Conservation (phyloP, 1,140 invertebrate genomes). For the Zaprionus kolodkinae region DNA sequence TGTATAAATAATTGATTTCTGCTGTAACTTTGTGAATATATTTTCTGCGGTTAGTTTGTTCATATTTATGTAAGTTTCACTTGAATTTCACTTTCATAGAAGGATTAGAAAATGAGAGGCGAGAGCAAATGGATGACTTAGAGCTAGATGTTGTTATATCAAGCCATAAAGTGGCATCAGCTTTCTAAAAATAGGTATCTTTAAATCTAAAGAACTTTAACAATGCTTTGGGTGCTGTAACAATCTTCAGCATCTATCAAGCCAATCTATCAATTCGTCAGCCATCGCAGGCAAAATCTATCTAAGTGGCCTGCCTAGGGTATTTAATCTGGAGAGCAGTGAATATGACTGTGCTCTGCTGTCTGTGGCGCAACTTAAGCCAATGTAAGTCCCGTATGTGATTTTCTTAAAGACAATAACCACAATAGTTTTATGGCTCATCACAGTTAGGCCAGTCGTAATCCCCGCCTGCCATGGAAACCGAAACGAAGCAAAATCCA, state of each 20-base stretch:
- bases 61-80: neutral
- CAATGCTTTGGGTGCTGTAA: too few species aligned
- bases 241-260: too few species aligned
- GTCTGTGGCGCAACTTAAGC: slow-evolving; percentile 29
- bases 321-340: neutral
- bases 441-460: slow-evolving; percentile 40
- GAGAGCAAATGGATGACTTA: too few species aligned
- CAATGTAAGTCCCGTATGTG: slow-evolving; percentile 50
- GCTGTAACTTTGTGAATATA: neutral
- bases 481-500: slow-evolving; percentile 42
- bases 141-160: too few species aligned
- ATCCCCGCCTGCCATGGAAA: slow-evolving; percentile 18
- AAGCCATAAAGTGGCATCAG: too few species aligned
- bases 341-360: neutral
- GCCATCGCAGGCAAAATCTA: neutral
- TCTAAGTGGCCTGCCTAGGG: neutral
- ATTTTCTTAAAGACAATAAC: slow-evolving; percentile 35
- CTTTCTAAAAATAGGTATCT: too few species aligned
- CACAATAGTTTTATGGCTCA: slow-evolving; percentile 71
- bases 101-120: too few species aligned
- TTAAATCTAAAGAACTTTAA: too few species aligned
- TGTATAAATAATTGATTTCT: slow-evolving; percentile 3
- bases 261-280: too few species aligned
- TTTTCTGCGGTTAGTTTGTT: neutral
- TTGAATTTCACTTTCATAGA: too few species aligned